A percentile compares a stretch with the other conserved stretches of the same genome.
Evolutionary conservation across 2,888 invertebrate genomes (phyloP).

Genomic region (Caenorhabditis sp.): DNA sequence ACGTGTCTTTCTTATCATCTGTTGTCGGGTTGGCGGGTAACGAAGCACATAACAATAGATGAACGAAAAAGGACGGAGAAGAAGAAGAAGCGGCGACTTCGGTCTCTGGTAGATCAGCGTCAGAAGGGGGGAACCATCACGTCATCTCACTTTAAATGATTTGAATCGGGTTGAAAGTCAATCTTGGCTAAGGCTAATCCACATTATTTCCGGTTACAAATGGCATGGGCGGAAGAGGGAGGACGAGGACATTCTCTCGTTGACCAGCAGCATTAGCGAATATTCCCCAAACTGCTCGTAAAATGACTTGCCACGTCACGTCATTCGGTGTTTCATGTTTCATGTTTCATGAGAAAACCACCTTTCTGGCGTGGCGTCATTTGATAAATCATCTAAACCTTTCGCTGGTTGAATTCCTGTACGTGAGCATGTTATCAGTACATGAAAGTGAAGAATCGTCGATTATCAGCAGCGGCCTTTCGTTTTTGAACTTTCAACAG

Average conservation of each 20-base stretch:
- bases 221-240: too few species aligned
- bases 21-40: not conserved
- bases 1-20: slow-evolving; percentile 27
- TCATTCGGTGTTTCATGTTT: too few species aligned
- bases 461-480: slow-evolving; percentile 46
- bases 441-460: slow-evolving; percentile 13
- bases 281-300: not conserved
- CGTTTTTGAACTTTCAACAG: slow-evolving; percentile 44
- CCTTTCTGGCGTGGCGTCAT: slow-evolving; percentile 24
- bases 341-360: slow-evolving; percentile 9
- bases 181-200: not conserved
- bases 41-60: not conserved
- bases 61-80: slow-evolving; percentile 21
- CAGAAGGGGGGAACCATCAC: not conserved
- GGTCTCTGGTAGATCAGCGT: slow-evolving; percentile 5
- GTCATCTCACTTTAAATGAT: slow-evolving; percentile 8
- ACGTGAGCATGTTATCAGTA: slow-evolving; percentile 56
- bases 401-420: not conserved
- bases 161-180: too few species aligned
- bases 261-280: too few species aligned
- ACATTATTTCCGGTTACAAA: slow-evolving; percentile 19
- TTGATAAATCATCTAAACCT: slow-evolving; percentile 37
- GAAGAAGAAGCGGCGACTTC: too few species aligned
- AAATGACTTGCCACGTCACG: not conserved
- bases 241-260: too few species aligned